Evolutionary conservation across 2,113 vertebrate genomes (phyloP), one percentile per base, ranked within the genome.

Genomic region (Lepus americanus): DNA sequence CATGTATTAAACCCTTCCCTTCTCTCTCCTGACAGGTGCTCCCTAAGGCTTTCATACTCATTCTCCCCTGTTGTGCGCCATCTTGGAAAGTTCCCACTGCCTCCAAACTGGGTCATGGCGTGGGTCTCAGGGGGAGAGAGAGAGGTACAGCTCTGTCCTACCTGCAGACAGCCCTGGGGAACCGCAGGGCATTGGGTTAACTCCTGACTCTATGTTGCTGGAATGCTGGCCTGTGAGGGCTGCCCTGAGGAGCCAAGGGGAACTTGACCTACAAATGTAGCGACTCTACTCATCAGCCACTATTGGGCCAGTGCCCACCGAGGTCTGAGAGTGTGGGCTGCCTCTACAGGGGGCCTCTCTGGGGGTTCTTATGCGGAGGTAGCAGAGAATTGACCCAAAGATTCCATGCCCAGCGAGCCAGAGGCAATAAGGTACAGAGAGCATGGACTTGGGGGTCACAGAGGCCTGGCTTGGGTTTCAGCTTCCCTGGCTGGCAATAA

Each of bases 261-360:
- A 80, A n/a, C 31, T 22, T 80, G 39, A 44, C 79, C 49, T 80
- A 66, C 39, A 20, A 53, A 64, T n/a, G 59, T 51, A 78, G 11
- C 0, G 0, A 20, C n/a, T 61, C 53, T 1, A 27, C 4, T 2
- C 1, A 5, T 12, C 14, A 63, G 33, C 55, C 44, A 4, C 3
- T 2, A 6, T 31, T 5, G 14, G 36, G n/a, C 22, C 25, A 16
- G 66, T 80, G 61, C 19, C 10, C 0, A 0, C 16, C 0, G 4
- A 31, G 83, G 61, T 12, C 70, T 55, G 59, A 74, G 31, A 27
- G 72, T 27, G 6, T 19, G 25, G 10, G 51, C 61, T 14, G 19
- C 29, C 6, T n/a, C 20, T 36, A 36, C 61, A 53, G 67, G 67
- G 29, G 51, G 11, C 66, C 31, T 55, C 55, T 17, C 17, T 0